Conservation (phyloP, 2,113 vertebrate species). For the Tragulus kanchil region DNA sequence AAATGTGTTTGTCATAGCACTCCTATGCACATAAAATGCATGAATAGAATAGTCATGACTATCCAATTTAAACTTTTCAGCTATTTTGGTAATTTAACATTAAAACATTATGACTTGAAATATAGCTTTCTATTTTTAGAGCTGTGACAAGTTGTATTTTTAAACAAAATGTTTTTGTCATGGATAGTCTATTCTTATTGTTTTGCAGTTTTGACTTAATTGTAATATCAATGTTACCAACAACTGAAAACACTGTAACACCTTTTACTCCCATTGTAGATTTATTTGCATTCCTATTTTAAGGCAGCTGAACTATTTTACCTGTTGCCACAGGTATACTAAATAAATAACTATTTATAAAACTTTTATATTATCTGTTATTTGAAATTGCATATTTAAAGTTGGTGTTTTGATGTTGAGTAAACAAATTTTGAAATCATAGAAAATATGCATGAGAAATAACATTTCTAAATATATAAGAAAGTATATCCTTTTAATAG, state of each 20-base stretch:
- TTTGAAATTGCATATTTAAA: neutral
- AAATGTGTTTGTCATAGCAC: slow-evolving; percentile 85
- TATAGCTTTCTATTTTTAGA: slow-evolving; percentile 79
- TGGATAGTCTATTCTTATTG: slow-evolving; percentile 53
- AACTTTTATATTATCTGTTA: neutral
- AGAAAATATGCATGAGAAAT: neutral
- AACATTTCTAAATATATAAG: neutral
- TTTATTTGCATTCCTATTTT: neutral
- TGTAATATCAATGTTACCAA: slow-evolving; percentile 55
- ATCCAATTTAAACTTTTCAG: slow-evolving; percentile 74
- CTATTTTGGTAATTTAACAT: slow-evolving; percentile 80
- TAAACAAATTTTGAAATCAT: slow-evolving; percentile 8
- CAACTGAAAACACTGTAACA: slow-evolving; percentile 40
- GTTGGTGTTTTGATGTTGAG: neutral
- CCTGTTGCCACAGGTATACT: neutral
- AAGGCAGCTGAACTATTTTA: neutral
- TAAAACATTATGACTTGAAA: slow-evolving; percentile 81
- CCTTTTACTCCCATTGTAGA: neutral
- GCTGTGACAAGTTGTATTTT: slow-evolving; percentile 68
- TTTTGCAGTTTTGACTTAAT: slow-evolving; percentile 77
- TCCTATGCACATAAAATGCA: slow-evolving; percentile 67
- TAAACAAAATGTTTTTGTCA: slow-evolving; percentile 71
- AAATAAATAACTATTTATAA: neutral
- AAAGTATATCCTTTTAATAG: neutral
- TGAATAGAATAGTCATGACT: slow-evolving; percentile 61